Percentiles rank a stretch among this genome's conserved stretches.
These are phyloP conservation scores for pig (Sus scrofa) DNA, from an alignment of 2,113 vertebrate species.

Conservation along the genomic window DNA sequence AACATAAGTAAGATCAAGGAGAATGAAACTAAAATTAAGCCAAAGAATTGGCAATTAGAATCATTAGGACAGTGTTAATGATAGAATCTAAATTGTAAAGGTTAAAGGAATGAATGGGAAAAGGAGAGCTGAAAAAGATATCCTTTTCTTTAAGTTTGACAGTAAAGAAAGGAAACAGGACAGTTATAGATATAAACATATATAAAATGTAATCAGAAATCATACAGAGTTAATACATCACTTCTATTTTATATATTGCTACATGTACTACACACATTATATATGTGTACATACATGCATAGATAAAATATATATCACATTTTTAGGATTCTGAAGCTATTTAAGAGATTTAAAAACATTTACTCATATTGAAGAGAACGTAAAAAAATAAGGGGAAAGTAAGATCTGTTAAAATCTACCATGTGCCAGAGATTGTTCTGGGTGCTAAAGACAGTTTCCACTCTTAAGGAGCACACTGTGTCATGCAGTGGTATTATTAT, in stretches of 20 bases:
- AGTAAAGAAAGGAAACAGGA: background rate
- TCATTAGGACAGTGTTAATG: background rate
- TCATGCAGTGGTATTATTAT: background rate
- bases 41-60: background rate
- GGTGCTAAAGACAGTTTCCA: background rate
- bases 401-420: background rate
- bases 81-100: background rate
- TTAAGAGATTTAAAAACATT: background rate
- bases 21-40: background rate
- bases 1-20: background rate
- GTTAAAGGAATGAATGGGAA: background rate
- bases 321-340: constrained; percentile 17
- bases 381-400: background rate
- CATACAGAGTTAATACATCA: background rate
- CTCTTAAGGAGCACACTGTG: background rate
- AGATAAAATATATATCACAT: background rate
- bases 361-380: background rate
- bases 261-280: background rate
- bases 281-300: background rate
- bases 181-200: background rate
- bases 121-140: background rate
- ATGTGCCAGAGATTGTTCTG: background rate
- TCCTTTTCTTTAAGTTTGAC: background rate
- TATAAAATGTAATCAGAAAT: background rate
- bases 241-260: background rate